Conservation (phyloP, 2,113 vertebrate genomes). For the Labeo catla region DNA sequence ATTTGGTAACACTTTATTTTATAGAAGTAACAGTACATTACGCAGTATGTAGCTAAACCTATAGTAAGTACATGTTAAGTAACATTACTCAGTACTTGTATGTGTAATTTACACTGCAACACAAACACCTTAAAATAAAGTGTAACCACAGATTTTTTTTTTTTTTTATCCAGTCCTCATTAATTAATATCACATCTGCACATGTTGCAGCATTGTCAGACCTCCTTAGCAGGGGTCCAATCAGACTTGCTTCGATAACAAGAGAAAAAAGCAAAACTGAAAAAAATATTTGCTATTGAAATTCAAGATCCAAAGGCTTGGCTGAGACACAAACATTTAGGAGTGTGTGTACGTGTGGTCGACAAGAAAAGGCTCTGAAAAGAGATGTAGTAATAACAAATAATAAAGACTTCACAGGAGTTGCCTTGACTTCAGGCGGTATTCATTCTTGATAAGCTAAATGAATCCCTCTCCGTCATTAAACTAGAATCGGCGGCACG, state of each 20-base stretch:
- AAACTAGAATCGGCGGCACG: constrained; percentile 9
- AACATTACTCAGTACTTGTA: background rate
- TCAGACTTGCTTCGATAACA: constrained; percentile 53
- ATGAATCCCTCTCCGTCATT: constrained; percentile 25
- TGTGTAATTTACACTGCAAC: background rate
- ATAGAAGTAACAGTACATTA: background rate
- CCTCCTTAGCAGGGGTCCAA: constrained; percentile 54
- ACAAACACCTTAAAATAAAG: background rate
- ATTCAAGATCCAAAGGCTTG: constrained; percentile 34
- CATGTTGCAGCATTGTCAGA: constrained; percentile 46
- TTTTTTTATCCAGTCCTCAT: constrained; percentile 39
- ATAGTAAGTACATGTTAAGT: background rate
- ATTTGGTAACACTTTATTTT: background rate
- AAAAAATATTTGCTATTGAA: constrained; percentile 43
- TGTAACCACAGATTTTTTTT: background rate
- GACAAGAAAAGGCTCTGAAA: background rate
- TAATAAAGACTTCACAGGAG: constrained; percentile 8
- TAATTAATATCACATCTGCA: constrained; percentile 65
- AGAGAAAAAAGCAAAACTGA: constrained; percentile 8
- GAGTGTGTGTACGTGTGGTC: background rate
- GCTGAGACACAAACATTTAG: constrained; percentile 1
- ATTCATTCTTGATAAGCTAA: constrained; percentile 22
- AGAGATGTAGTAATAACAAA: constrained; percentile 21
- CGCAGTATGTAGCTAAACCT: background rate
- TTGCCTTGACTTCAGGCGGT: background rate